Base-by-base conservation (phyloP, 2,113 vertebrate genomes). In the Chloroceryle aenea region DNA sequence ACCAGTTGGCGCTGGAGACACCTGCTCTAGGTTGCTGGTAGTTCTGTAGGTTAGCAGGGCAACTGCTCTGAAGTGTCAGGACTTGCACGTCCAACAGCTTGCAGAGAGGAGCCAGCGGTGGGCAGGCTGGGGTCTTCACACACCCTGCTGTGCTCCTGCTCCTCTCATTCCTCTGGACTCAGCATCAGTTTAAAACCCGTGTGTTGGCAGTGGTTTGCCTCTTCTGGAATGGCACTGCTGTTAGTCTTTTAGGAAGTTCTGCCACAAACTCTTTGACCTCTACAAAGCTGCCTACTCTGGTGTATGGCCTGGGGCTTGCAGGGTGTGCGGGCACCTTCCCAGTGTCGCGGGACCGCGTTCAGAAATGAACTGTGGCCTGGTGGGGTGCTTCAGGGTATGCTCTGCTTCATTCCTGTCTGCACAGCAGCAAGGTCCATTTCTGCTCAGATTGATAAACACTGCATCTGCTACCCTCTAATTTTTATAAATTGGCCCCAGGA, bases 321-420 rank as follows among this genome's bases (percentile, higher is more conserved):
- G 87, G 56, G 4, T 17, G 26, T 5, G 4, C 29, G 10, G 86
- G 30, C 14, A 21, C 40, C 62, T 59, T 82, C 34, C 58, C 29
- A 11, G 40, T 4, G 3, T 17, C 4, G 29, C 47, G 2, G 1
- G 22, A 7, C 0, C 0, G 21, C 30, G 1, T 22, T 87, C 7
- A 3, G 50, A 36, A 86, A 19, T 4, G 1, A 34, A 26, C 40
- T 32, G 17, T 63, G 56, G 61, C 22, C 26, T 67, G 7, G 0
- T 7, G 42, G 29, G 29, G 17, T 3, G 2, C 30, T 56, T 30
- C 8, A 42, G 52, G 27, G 4, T 45, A 6, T 47, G 22, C 9
- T 69, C 40, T 58, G 40, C 36, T 38, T 62, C 58, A 27, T 76
- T 87, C 82, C 58, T 76, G 67, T 3, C 68, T 87, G 26, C 53